A percentile compares a stretch with the other conserved stretches of the same genome.
phyloP scores from a whole-genome alignment of 2,888 invertebrate species.

The Spicauda simplicius region DNA sequence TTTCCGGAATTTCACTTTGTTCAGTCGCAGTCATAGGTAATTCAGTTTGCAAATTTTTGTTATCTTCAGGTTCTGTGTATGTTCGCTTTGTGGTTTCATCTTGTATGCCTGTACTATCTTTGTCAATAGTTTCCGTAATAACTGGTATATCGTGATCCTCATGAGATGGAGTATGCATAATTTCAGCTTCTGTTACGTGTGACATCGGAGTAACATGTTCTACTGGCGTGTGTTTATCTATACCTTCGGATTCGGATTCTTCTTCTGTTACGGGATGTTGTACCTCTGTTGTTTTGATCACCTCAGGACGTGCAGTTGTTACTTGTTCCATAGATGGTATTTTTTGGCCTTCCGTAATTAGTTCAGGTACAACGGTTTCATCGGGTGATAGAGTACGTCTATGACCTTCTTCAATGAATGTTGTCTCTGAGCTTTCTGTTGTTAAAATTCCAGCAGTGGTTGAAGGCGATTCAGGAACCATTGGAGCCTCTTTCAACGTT shows the following conservation, averaged over 20 bases:
- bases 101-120: constrained; percentile 35
- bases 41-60: constrained; percentile 16
- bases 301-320: constrained; percentile 20
- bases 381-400: constrained; percentile 8
- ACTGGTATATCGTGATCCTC: constrained; percentile 10
- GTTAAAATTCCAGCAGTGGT: not conserved
- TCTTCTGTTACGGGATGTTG: not conserved
- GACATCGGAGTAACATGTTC: constrained; percentile 5
- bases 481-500: constrained; percentile 3
- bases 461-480: constrained; percentile 7
- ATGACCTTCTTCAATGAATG: constrained; percentile 6
- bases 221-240: not conserved
- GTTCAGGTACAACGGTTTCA: constrained; percentile 40
- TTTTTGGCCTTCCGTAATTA: constrained; percentile 32
- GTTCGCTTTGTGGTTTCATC: constrained; percentile 13
- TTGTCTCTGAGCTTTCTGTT: constrained; percentile 16
- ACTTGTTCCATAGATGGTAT: constrained; percentile 1
- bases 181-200: not conserved
- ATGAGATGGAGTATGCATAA: constrained; percentile 11
- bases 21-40: constrained; percentile 12
- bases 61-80: constrained; percentile 12
- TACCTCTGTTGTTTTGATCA: not conserved
- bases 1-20: constrained; percentile 23
- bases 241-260: constrained; percentile 4
- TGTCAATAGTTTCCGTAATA: constrained; percentile 12